Evolutionary conservation across 2,888 invertebrate species (phyloP), one percentile per base, ranked within the genome.

Genomic region (Sipha maydis): DNA sequence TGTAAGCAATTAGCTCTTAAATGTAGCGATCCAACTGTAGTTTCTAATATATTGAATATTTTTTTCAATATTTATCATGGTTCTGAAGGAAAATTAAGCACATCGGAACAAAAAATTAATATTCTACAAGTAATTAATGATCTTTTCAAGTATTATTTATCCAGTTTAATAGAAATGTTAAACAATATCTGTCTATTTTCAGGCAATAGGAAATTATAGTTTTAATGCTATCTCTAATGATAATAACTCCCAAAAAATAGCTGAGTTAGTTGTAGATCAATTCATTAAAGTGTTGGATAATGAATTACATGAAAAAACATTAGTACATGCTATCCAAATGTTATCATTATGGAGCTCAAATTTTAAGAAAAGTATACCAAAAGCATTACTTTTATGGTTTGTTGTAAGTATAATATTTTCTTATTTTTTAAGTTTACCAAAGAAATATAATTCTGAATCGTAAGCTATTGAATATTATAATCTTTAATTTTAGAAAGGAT

Each of bases 271-370:
- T 4, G 93, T 94, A 2, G 93, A 94, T 71, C 94, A 95, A 91
- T 95, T 96, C 91, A 93, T 95, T 48, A 96, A 96, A 91, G 95
- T 96, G 75, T 93, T 98, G 75, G 96, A 97, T 91, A 93, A 94
- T 82, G 98, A 99, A 94, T 96, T 97, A 61, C 98, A 98, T 92
- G 98, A 99, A 92, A 97, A 97, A 91, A 97, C 97, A 1, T 92
- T 98, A 85, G 94, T 96, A 90, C 95, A 95, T 90, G 95, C 96
- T 14, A 93, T 98, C 41, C 95, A 96, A 91, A 95, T 96, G 94
- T 94, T 98, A 92, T 94, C 95, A 14, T 92, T 95, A 41, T 98
- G 98, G 98, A 94, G 95, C 83, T 91, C 92, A 28, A 94, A 95
- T 91, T 94, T 95, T 90, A 92, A 92, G 1, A 93, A 93, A n/a